phyloP scores from a whole-genome alignment of 2,113 vertebrate species.

The Callorhinus ursinus region DNA sequence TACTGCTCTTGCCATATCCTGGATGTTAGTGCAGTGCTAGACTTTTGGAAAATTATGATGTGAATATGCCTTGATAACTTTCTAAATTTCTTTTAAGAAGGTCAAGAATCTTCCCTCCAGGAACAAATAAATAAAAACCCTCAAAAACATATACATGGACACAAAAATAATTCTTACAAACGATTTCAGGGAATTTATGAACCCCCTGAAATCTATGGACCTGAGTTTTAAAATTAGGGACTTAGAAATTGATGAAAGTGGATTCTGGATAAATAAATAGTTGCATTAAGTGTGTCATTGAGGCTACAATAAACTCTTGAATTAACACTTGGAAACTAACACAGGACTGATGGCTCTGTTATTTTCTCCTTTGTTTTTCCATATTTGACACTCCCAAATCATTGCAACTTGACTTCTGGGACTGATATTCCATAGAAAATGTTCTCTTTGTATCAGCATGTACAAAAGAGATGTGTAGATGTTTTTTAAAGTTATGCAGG shows the following conservation, averaged over 20 bases:
- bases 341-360: neutral
- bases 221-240: neutral
- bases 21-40: neutral
- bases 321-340: neutral
- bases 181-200: neutral
- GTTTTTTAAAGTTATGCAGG: neutral
- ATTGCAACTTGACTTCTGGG: neutral
- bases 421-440: neutral
- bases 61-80: neutral
- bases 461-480: neutral
- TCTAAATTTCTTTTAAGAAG: neutral
- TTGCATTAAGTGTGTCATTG: neutral
- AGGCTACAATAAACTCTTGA: neutral
- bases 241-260: neutral
- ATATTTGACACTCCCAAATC: neutral
- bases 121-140: neutral
- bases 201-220: neutral
- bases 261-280: neutral
- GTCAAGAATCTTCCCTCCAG: neutral
- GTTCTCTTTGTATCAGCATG: neutral
- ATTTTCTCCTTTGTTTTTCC: neutral
- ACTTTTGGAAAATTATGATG: neutral
- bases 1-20: neutral
- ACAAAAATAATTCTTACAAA: neutral
- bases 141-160: neutral